Conservation (phyloP, 1,140 invertebrate species). For the Camponotus pennsylvanicus region DNA sequence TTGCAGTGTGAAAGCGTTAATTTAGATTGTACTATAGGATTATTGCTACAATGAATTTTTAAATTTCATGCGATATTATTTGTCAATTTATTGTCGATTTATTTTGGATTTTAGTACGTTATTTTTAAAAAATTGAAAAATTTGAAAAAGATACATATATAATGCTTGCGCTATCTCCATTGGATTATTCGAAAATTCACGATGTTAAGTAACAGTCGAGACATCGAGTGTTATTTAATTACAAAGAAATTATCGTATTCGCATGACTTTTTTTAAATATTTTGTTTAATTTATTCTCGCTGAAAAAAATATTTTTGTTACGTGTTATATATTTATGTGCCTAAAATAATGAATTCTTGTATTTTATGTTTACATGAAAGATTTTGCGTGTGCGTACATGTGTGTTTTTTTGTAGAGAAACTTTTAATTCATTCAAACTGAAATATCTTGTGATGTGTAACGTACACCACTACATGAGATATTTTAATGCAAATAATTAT, state of each 20-base stretch:
- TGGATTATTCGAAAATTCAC: conserved; percentile 43
- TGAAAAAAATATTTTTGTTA: conserved; percentile 68
- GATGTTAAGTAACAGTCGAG: conserved; percentile 37
- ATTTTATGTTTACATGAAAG: conserved; percentile 68
- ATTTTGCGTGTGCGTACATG: background rate
- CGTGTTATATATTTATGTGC: conserved; percentile 78
- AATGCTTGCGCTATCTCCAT: background rate
- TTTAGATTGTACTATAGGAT: conserved; percentile 33
- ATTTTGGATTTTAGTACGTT: conserved; percentile 29
- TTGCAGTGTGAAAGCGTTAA: conserved; percentile 14
- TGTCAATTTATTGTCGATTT: conserved; percentile 28
- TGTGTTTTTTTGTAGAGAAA: background rate
- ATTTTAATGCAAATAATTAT: background rate
- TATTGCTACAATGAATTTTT: conserved; percentile 56
- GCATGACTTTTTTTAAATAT: conserved; percentile 53
- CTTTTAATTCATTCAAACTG: conserved; percentile 54
- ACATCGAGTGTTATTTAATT: conserved; percentile 55
- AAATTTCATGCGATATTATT: conserved; percentile 36
- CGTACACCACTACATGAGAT: background rate
- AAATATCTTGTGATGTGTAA: conserved; percentile 12
- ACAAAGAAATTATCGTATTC: conserved; percentile 55
- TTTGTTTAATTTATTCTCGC: conserved; percentile 74
- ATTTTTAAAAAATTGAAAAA: background rate
- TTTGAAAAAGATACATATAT: background rate
- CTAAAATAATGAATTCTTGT: conserved; percentile 66